Evolutionary conservation across 2,113 vertebrate species (phyloP).

Genomic region (Seriola aureovittata): DNA sequence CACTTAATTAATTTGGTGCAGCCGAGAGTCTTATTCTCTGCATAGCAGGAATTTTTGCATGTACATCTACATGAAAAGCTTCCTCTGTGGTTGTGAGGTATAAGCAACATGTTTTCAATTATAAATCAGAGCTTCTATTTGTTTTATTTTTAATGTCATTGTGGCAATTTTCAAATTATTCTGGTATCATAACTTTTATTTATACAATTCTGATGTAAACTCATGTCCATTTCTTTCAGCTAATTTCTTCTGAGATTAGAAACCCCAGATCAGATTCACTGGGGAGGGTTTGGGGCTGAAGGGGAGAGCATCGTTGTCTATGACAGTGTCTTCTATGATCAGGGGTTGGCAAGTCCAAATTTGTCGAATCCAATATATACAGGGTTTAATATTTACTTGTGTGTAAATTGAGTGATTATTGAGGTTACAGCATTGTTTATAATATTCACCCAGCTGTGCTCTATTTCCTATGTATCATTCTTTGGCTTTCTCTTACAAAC

Average conservation of each 20-base stretch:
- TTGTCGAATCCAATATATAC: not conserved
- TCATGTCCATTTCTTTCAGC: not conserved
- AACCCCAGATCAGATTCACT: not conserved
- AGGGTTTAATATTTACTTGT: not conserved
- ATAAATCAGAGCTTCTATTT: not conserved
- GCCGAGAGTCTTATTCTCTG: constrained; percentile 1
- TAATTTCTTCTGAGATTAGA: not conserved
- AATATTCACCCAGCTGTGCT: not conserved
- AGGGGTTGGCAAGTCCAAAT: not conserved
- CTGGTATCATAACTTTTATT: not conserved
- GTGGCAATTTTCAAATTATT: not conserved
- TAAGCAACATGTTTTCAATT: not conserved
- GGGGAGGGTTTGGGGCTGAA: not conserved
- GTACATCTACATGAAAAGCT: not conserved
- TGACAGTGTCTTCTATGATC: not conserved
- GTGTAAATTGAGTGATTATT: not conserved
- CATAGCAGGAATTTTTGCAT: constrained; percentile 1
- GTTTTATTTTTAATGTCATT: not conserved
- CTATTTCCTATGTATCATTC: not conserved
- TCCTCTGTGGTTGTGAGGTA: not conserved
- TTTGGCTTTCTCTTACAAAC: not conserved
- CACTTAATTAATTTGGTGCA: constrained; percentile 35
- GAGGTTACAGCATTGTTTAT: not conserved
- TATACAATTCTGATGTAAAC: not conserved
- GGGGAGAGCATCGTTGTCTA: not conserved